Base-by-base conservation (phyloP, 92 coral and sea anemone species). In the Phenganax subtilis region DNA sequence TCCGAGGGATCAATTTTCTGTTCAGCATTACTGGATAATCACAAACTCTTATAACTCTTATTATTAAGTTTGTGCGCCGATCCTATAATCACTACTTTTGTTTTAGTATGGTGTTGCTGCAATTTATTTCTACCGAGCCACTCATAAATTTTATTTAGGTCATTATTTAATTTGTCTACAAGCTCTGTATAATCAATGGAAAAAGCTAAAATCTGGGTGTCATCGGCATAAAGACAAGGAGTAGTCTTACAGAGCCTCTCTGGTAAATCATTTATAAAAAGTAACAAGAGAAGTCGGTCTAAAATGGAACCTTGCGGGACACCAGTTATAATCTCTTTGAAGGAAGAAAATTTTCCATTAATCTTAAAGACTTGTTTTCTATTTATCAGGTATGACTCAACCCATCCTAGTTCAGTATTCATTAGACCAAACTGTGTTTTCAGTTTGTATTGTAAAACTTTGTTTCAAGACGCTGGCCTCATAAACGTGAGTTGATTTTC, bases 31-130 rank as follows among this genome's bases (percentile, higher is more conserved):
- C 68, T 62, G 29, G 3, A 62, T 60, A 16, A 60, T 60, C 14
- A 60, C 66, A 60, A 27, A 60, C n/a, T n/a, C n/a, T n/a, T n/a
- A n/a, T n/a, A n/a, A n/a, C n/a, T 28, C 68, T 62, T 62, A 28
- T 62, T 62, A 1, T 28, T 62, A 6, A 62, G 68, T 3, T 20
- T 62, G 68, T 62, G 68, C 14, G 29, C 25, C 68, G 6, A 62
- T 8, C 68, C 68, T 15, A 62, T 62, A 28, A 62, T 62, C 68
- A 62, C 14, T 62, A 62, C 5, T 9, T 9, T 62, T 9, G 68
- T 62, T 15, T 62, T 62, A 8, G 68, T 62, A 62, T 0, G 9
- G 29, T 62, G 20, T 2, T 17, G 68, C 25, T 62, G 68, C 14
- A 9, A 62, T 2, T 62, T 62, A 9, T 62, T 62, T 62, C 27